Evolutionary conservation across 2,797 vertebrate species (phyloP).

Genomic region (Gambelia wislizenii): DNA sequence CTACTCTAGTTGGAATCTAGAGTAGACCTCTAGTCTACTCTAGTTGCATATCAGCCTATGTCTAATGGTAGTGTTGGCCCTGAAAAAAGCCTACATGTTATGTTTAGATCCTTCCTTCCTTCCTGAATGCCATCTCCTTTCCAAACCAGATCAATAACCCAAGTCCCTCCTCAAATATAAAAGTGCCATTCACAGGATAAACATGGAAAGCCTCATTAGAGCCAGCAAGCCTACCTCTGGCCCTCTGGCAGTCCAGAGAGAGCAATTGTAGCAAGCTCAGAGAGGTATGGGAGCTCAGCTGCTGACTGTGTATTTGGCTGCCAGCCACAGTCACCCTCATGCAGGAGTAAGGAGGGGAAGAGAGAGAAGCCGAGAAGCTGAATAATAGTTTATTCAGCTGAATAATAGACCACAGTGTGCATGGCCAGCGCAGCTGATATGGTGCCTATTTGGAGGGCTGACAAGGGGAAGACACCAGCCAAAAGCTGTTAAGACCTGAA

Average conservation of each 20-base stretch:
- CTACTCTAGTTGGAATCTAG: too few relatives aligned
- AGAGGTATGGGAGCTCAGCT: not conserved
- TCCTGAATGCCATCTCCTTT: not conserved
- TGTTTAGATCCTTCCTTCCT: too few relatives aligned
- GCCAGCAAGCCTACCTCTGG: not conserved
- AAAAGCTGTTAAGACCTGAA: not conserved
- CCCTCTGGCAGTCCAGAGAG: not conserved
- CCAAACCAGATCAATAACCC: not conserved
- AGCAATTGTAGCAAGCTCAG: not conserved
- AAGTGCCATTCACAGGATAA: not conserved
- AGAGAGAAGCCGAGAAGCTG: not conserved
- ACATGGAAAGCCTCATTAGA: not conserved
- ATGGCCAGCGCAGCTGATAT: not conserved
- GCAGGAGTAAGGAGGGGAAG: not conserved
- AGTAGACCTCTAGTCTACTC: too few relatives aligned
- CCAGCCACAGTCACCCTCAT: not conserved
- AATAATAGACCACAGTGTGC: not conserved
- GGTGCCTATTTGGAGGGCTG: not conserved
- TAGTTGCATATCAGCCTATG: too few relatives aligned
- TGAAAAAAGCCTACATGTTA: too few relatives aligned
- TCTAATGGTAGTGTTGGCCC: too few relatives aligned
- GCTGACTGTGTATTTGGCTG: not conserved
- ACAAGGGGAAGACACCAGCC: not conserved
- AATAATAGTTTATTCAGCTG: too few relatives aligned
- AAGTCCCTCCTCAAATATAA: not conserved